Conservation (phyloP, 2,888 invertebrate species). For the Dascillus cervinus region DNA sequence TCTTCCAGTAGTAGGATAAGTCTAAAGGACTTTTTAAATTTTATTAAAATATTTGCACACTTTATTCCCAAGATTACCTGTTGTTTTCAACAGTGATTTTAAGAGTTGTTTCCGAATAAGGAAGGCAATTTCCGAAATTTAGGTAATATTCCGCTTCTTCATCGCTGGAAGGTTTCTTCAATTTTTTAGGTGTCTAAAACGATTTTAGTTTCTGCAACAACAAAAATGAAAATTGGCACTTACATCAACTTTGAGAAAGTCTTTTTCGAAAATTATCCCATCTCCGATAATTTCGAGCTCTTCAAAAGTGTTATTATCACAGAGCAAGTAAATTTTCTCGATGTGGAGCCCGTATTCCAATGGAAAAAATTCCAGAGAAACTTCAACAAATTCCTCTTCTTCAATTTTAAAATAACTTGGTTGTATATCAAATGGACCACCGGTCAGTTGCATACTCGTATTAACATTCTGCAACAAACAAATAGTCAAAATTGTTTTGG, state of each 20-base stretch:
- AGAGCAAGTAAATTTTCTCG: constrained; percentile 39
- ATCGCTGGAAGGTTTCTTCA: too few species aligned
- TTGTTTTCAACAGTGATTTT: constrained; percentile 24
- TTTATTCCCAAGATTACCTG: constrained; percentile 18
- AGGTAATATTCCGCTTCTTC: constrained; percentile 13
- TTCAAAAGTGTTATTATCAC: constrained; percentile 39
- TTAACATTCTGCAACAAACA: constrained; percentile 13
- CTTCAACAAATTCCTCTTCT: constrained; percentile 32
- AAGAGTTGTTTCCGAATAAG: constrained; percentile 10
- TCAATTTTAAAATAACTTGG: constrained; percentile 40
- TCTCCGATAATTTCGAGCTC: constrained; percentile 42
- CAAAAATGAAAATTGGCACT: constrained; percentile 9
- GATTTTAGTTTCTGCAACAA: not conserved
- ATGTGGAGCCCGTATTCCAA: constrained; percentile 34
- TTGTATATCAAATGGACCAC: constrained; percentile 35
- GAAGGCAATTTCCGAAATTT: constrained; percentile 21
- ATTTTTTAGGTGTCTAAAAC: not conserved
- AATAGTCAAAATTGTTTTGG: too few species aligned
- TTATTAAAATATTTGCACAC: constrained; percentile 1
- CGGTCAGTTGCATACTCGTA: constrained; percentile 26
- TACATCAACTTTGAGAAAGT: constrained; percentile 26
- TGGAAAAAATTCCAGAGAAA: constrained; percentile 38
- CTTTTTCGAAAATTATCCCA: constrained; percentile 35
- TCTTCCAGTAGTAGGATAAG: constrained; percentile 22
- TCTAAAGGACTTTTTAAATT: not conserved